Conservation (phyloP, 2,888 invertebrate species). For the Leucania comma region DNA sequence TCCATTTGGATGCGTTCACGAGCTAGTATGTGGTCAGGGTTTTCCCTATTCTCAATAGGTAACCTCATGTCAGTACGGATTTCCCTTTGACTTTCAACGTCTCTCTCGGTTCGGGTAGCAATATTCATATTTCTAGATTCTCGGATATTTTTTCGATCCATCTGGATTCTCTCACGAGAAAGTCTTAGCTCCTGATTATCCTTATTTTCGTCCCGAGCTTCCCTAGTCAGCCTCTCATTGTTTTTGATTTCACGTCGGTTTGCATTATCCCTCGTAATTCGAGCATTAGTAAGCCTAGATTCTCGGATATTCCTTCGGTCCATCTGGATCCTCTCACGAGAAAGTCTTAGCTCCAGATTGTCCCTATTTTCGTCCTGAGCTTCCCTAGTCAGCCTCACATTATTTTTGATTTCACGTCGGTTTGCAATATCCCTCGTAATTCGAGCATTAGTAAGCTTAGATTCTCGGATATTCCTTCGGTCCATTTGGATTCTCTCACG, state of each 20-base stretch:
- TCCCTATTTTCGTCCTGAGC: constrained; percentile 7
- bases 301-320: constrained; percentile 33
- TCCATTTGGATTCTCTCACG: constrained; percentile 22
- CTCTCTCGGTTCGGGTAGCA: not conserved
- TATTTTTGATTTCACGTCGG: not conserved
- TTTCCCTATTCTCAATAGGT: constrained; percentile 17
- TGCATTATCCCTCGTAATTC: constrained; percentile 7
- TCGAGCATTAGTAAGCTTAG: constrained; percentile 1
- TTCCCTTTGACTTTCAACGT: not conserved
- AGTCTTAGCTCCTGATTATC: constrained; percentile 17
- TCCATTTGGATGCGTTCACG: constrained; percentile 26
- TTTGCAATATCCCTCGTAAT: not conserved
- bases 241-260: constrained; percentile 13
- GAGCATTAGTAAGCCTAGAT: constrained; percentile 22
- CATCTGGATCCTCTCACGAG: constrained; percentile 11
- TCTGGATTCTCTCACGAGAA: constrained; percentile 13
- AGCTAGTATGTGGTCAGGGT: constrained; percentile 23
- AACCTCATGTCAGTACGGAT: constrained; percentile 3
- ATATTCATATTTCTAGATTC: constrained; percentile 20
- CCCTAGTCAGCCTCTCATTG: constrained; percentile 7
- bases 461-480: constrained; percentile 29
- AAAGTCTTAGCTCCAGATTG: constrained; percentile 16
- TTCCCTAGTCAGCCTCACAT: constrained; percentile 10
- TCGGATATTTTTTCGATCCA: constrained; percentile 27
- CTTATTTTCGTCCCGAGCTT: constrained; percentile 12